Percentiles rank a stretch among this genome's conserved stretches.
Conservation (phyloP, 2,113 vertebrate genomes). For the Semicossyphus pulcher region DNA sequence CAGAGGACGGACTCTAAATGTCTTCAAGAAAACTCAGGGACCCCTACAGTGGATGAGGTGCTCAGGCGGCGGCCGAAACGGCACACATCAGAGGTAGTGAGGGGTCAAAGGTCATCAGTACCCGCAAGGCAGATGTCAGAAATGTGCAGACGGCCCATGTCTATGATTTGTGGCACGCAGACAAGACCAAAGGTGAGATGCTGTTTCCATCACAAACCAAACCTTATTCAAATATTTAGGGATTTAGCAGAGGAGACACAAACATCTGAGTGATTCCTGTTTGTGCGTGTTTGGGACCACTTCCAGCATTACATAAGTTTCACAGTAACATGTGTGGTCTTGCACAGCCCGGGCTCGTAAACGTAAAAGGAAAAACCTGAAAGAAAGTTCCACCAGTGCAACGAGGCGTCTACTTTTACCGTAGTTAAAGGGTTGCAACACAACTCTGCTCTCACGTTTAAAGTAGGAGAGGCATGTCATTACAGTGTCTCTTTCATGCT, state of each 20-base stretch:
- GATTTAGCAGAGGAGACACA: background rate
- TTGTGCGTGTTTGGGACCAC: background rate
- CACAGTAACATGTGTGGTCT: slow-evolving; percentile 46
- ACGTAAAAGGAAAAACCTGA: background rate
- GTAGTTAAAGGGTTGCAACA: slow-evolving; percentile 48
- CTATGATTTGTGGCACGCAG: slow-evolving; percentile 2
- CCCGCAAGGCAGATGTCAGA: slow-evolving; percentile 33
- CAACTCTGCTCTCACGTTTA: slow-evolving; percentile 9
- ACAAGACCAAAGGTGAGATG: slow-evolving; percentile 60
- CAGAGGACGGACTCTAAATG: slow-evolving; percentile 47
- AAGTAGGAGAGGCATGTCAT: slow-evolving; percentile 40
- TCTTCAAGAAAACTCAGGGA: background rate
- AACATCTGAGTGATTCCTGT: background rate
- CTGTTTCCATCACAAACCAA: slow-evolving; percentile 1
- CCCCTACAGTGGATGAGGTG: background rate
- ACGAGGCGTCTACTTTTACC: background rate
- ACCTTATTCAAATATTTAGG: background rate
- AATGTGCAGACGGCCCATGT: slow-evolving; percentile 4
- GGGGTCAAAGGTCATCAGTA: slow-evolving; percentile 51
- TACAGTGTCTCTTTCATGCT: slow-evolving; percentile 47
- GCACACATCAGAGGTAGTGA: background rate
- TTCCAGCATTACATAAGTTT: slow-evolving; percentile 29
- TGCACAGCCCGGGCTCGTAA: slow-evolving; percentile 13
- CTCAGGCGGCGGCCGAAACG: slow-evolving; percentile 1
- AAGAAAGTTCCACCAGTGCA: slow-evolving; percentile 3